These are phyloP conservation scores for Trissolcus japonicus DNA, from an alignment of 2,888 invertebrate species.

Conservation along the genomic window DNA sequence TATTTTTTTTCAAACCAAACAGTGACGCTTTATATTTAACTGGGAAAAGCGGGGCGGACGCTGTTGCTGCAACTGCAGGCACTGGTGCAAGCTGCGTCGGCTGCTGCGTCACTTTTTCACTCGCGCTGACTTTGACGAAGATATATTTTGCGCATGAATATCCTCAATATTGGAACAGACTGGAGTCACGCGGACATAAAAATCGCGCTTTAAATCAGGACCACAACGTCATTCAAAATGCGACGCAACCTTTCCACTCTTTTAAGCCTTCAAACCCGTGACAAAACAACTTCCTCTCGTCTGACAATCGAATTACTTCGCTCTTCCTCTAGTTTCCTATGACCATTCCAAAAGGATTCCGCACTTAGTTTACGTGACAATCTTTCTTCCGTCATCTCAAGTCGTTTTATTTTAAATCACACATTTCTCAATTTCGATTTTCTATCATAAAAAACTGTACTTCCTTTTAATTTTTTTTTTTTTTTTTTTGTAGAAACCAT, in stretches of 20 bases:
- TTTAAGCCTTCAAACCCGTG: slow-evolving; percentile 34
- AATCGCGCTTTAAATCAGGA: slow-evolving; percentile 49
- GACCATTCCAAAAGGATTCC: slow-evolving; percentile 9
- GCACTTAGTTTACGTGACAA: not conserved
- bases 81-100: slow-evolving; percentile 46
- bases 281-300: slow-evolving; percentile 37
- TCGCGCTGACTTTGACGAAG: slow-evolving; percentile 60
- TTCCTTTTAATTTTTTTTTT: no score
- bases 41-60: slow-evolving; percentile 51
- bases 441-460: no score
- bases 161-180: slow-evolving; percentile 56
- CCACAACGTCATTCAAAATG: slow-evolving; percentile 52
- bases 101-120: slow-evolving; percentile 59
- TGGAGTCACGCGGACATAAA: slow-evolving; percentile 44
- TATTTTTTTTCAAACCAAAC: slow-evolving; percentile 35
- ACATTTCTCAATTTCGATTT: no score
- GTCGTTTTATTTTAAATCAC: slow-evolving; percentile 3
- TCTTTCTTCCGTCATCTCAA: not conserved
- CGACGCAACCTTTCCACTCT: slow-evolving; percentile 48
- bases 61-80: slow-evolving; percentile 38
- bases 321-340: slow-evolving; percentile 18
- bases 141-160: slow-evolving; percentile 59
- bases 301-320: slow-evolving; percentile 35
- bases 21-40: slow-evolving; percentile 55
- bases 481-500: no score